Conservation (phyloP, 2,113 vertebrate species). For the Spea multiplicata region DNA sequence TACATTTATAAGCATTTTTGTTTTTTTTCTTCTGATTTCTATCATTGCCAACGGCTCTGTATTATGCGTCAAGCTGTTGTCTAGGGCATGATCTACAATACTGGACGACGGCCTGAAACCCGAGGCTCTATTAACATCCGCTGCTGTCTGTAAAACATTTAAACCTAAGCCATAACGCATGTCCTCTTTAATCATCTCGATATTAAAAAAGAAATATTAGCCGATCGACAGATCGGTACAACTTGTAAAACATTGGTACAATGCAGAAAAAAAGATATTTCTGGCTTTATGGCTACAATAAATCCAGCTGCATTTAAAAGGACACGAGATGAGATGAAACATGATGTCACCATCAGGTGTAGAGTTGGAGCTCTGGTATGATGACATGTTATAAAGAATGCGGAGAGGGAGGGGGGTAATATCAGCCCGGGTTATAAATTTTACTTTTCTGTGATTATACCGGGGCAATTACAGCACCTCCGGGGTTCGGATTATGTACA, state of each 20-base stretch:
- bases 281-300: slow-evolving; percentile 58
- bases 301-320: slow-evolving; percentile 59
- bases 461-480: slow-evolving; percentile 76
- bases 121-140: background rate
- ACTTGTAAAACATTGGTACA: slow-evolving; percentile 3
- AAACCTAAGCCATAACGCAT: background rate
- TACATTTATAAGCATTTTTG: too few relatives aligned
- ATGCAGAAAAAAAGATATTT: slow-evolving; percentile 6
- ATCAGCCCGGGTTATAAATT: slow-evolving; percentile 67
- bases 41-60: too few relatives aligned
- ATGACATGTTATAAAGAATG: slow-evolving; percentile 68
- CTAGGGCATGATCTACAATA: too few relatives aligned
- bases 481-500: slow-evolving; percentile 66
- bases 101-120: background rate
- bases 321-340: slow-evolving; percentile 66
- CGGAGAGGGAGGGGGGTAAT: slow-evolving; percentile 44
- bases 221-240: slow-evolving; percentile 8
- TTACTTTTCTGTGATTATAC: slow-evolving; percentile 75
- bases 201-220: background rate
- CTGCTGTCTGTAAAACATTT: background rate
- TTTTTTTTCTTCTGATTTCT: too few relatives aligned
- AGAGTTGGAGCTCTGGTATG: slow-evolving; percentile 54
- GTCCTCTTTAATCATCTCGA: background rate
- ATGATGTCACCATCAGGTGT: slow-evolving; percentile 65
- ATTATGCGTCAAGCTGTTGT: too few relatives aligned